Evolutionary conservation across 2,888 invertebrate genomes (phyloP), one percentile per base, ranked within the genome.

Genomic region (Campopleginae sp.): DNA sequence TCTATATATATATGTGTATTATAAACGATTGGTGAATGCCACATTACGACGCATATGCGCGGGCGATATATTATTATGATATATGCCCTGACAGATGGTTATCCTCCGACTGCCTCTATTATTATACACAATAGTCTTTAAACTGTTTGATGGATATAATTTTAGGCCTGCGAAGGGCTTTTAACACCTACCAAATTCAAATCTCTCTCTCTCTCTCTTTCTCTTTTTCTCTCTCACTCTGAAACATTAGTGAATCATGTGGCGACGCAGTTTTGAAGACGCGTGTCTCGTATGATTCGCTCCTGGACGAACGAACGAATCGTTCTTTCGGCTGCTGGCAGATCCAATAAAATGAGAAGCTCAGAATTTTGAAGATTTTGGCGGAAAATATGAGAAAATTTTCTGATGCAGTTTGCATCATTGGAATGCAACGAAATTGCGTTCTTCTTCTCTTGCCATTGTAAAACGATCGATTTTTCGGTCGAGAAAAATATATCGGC

Each of bases 101-200:
- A 87, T 85, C 85, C 87, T 86, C 80, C 75, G 83, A 84, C 78
- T 63, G 72, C 80, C 85, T 82, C 88, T 86, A 86, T 89, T 89
- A 89, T 89, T 89, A 88, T 87, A 87, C 88, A 88, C 89, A 89
- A 90, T 89, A 87, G 86, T 88, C 88, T 86, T 87, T 88, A 86
- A 89, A 90, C 87, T 89, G 87, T 89, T 89, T 89, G 89, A 90
- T 90, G 84, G 89, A 89, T 86, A 87, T 86, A 83, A 87, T 86
- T 86, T 83, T 81, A 84, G 76, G 46, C 86, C 58, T 19, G 81
- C 68, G 77, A 78, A 84, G 80, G 84, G 83, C 80, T 85, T 88
- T 87, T 86, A 84, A 79, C 86, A 84, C 87, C 84, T 86, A 75
- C 61, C 66, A 54, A 82, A 79, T 58, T 65, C 17, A 31, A 72